A percentile compares a stretch with the other conserved stretches of the same genome.
Evolutionary conservation across 2,888 invertebrate genomes (phyloP).

Genomic region (Ellobium chinense): DNA sequence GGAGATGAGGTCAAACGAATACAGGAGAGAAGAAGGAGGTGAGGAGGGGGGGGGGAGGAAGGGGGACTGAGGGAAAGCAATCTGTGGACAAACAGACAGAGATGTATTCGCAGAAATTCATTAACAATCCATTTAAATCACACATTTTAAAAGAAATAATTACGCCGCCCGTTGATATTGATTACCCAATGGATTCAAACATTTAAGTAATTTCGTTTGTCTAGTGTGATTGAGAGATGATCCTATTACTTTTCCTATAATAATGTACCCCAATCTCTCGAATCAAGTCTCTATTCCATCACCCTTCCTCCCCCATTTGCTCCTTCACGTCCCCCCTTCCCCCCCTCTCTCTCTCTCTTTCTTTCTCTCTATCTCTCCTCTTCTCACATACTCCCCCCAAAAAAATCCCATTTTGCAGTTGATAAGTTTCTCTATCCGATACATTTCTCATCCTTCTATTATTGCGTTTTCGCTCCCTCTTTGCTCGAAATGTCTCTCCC

Average conservation of each 20-base stretch:
- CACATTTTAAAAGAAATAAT: slow-evolving; percentile 16
- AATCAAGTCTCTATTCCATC: no score
- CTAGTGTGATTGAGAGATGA: slow-evolving; percentile 5
- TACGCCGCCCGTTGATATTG: neutral
- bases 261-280: no score
- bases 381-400: no score
- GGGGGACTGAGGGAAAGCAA: neutral
- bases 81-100: slow-evolving; percentile 8
- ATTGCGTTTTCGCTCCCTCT: no score
- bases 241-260: neutral
- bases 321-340: no score
- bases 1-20: neutral
- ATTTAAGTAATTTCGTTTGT: slow-evolving; percentile 26
- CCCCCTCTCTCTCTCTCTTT: neutral
- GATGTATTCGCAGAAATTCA: slow-evolving; percentile 21
- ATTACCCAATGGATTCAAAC: neutral
- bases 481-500: no score
- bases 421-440: neutral
- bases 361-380: neutral
- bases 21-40: neutral
- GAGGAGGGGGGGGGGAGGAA: neutral
- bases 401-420: no score
- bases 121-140: slow-evolving; percentile 26
- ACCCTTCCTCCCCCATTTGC: no score
- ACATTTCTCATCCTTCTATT: no score